Evolutionary conservation across 2,797 vertebrate species (phyloP).

Genomic region (Girardinus metallicus): DNA sequence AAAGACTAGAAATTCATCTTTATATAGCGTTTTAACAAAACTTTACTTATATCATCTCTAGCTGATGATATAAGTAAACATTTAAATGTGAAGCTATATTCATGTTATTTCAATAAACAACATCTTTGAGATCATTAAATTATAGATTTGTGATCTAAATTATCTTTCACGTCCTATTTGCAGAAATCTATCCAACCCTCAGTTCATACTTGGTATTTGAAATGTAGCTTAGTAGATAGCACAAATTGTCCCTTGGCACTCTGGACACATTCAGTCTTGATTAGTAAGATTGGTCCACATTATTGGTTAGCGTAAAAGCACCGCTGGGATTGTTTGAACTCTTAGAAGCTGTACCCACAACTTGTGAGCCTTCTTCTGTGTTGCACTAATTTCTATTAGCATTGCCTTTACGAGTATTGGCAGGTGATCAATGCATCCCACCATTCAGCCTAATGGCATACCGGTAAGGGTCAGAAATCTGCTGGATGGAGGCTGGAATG

Average conservation of each 20-base stretch:
- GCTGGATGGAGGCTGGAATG: conserved; percentile 64
- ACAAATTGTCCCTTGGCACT: conserved; percentile 62
- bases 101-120: not conserved
- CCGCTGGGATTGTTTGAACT: conserved; percentile 56
- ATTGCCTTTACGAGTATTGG: conserved; percentile 47
- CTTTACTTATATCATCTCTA: not conserved
- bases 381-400: conserved; percentile 59
- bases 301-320: conserved; percentile 65
- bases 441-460: conserved; percentile 59
- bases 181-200: not conserved
- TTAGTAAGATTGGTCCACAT: conserved; percentile 62
- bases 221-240: conserved; percentile 44
- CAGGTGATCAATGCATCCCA: conserved; percentile 63
- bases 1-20: not conserved
- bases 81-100: not conserved
- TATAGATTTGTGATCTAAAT: not conserved
- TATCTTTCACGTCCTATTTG: not conserved
- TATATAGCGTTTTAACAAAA: not conserved
- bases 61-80: too few relatives aligned
- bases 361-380: conserved; percentile 24
- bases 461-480: conserved; percentile 68
- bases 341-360: conserved; percentile 34
- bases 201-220: conserved; percentile 28
- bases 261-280: conserved; percentile 54
- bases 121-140: not conserved